Conservation (phyloP, 1,140 invertebrate genomes). For the Pseudomyrmex cubaensis region DNA sequence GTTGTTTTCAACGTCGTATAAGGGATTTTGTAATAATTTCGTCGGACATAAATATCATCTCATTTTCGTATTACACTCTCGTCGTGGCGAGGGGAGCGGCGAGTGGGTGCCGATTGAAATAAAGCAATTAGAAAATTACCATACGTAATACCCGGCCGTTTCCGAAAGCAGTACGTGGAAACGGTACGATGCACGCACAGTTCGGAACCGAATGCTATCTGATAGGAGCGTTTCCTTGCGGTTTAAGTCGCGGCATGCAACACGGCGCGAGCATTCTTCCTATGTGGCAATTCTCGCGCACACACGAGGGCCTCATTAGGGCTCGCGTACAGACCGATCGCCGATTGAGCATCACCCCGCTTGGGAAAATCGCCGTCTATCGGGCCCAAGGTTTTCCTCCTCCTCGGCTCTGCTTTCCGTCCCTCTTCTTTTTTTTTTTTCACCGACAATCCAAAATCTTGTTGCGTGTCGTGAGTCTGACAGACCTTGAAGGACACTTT, state of each 20-base stretch:
- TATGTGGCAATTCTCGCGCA: constrained; percentile 71
- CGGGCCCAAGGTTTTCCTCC: constrained; percentile 64
- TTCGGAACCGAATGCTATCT: constrained; percentile 75
- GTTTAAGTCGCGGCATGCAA: constrained; percentile 79
- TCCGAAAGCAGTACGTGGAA: constrained; percentile 77
- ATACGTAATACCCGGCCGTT: constrained; percentile 78
- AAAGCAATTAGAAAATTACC: constrained; percentile 83
- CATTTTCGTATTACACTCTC: not conserved
- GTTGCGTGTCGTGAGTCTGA: constrained; percentile 32
- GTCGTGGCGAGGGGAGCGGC: not conserved
- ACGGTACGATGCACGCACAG: constrained; percentile 73
- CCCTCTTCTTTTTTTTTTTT: constrained; percentile 17
- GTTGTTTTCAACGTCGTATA: not conserved
- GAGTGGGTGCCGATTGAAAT: constrained; percentile 76
- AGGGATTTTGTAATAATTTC: not conserved
- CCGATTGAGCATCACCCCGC: constrained; percentile 71
- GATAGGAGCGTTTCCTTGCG: constrained; percentile 80
- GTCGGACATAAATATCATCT: too few relatives aligned
- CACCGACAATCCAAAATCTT: constrained; percentile 44
- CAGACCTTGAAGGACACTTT: constrained; percentile 51
- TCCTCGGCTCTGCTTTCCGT: not conserved
- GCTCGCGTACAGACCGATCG: constrained; percentile 37
- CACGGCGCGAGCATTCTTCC: constrained; percentile 71
- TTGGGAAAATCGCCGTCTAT: constrained; percentile 68
- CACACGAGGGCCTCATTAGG: not conserved